phyloP scores from a whole-genome alignment of 2,113 vertebrate genomes.

The Albula glossodonta region DNA sequence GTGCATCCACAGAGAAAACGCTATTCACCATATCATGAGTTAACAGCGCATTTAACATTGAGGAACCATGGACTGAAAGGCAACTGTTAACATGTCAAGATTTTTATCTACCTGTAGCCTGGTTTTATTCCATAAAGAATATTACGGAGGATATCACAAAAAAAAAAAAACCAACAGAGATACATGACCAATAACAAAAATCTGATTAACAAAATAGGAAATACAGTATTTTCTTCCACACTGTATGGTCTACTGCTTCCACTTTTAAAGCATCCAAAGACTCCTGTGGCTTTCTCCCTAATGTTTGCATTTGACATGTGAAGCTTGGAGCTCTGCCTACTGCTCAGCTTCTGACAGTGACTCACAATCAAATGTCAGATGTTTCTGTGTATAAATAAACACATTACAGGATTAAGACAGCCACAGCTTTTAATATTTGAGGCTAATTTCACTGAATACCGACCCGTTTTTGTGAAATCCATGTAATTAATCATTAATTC shows the following conservation, averaged over 20 bases:
- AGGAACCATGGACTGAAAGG: neutral
- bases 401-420: conserved; percentile 9
- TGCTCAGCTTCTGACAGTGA: neutral
- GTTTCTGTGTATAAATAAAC: conserved; percentile 12
- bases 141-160: no score
- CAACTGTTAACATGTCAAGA: neutral
- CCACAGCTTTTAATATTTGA: neutral
- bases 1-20: neutral
- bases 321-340: neutral
- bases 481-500: conserved; percentile 4
- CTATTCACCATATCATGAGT: neutral
- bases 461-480: neutral
- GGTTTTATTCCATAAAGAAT: neutral
- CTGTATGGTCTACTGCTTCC: neutral
- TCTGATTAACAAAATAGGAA: neutral
- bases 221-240: neutral
- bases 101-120: neutral
- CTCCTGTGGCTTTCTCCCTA: neutral
- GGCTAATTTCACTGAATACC: neutral
- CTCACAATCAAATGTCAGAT: neutral
- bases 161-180: no score
- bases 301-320: neutral
- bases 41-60: neutral
- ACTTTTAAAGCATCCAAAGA: neutral
- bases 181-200: neutral